A percentile compares a stretch with the other conserved stretches of the same genome.
Conservation (phyloP, 2,113 vertebrate species). For the Ranitomeya variabilis region DNA sequence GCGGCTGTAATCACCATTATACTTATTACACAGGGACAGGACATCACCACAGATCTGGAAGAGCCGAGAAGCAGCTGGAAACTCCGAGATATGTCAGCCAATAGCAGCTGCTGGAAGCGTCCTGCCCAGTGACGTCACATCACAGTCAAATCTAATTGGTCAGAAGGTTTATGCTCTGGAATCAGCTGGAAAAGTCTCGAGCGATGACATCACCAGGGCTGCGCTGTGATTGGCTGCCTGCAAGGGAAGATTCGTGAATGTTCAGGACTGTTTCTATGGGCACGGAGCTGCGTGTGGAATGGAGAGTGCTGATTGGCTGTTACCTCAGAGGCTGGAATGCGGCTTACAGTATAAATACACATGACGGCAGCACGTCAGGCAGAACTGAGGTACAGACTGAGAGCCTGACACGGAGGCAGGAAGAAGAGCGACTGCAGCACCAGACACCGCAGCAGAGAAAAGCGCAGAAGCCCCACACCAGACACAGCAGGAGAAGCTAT, state of each 20-base stretch:
- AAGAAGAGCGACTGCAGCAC: no score
- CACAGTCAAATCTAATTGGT: no score
- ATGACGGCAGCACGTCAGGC: background rate
- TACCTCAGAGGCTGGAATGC: background rate
- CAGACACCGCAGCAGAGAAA: background rate
- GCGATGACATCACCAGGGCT: background rate
- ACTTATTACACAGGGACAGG: no score
- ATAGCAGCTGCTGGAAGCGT: no score
- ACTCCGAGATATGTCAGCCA: no score
- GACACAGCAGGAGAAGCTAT: background rate
- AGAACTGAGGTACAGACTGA: background rate
- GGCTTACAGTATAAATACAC: background rate
- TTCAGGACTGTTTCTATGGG: background rate
- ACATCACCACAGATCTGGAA: no score
- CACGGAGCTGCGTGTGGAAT: background rate
- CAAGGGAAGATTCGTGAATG: background rate
- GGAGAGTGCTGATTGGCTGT: background rate
- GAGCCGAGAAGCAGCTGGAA: no score
- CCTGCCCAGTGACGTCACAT: no score
- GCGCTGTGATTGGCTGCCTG: background rate
- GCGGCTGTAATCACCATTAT: no score
- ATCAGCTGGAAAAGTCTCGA: no score
- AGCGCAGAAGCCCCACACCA: background rate
- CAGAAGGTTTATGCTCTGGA: no score
- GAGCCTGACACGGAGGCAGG: no score